Conservation (phyloP, 92 coral and sea anemone species). For the Nematostella vectensis region DNA sequence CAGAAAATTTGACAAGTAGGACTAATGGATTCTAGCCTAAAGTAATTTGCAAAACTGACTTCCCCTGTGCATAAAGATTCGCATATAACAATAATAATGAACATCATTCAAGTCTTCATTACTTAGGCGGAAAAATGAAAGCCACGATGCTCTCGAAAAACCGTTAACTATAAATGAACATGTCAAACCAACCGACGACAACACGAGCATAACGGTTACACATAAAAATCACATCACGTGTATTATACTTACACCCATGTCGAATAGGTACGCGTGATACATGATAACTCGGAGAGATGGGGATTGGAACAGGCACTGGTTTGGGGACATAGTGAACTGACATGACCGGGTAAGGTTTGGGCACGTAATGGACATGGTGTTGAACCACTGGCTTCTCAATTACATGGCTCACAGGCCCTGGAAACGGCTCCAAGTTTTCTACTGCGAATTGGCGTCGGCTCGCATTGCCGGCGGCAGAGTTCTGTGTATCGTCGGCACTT, state of each 20-base stretch:
- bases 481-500: not conserved
- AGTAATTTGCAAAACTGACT: too few relatives aligned
- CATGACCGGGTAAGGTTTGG: constrained; percentile 86
- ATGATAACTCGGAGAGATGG: constrained; percentile 57
- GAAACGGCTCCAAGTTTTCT: constrained; percentile 1
- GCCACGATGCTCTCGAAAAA: too few relatives aligned
- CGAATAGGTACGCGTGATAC: constrained; percentile 69
- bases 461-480: not conserved
- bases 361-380: constrained; percentile 61
- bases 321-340: constrained; percentile 70
- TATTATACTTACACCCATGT: constrained; percentile 75
- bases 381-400: constrained; percentile 33
- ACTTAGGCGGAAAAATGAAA: too few relatives aligned
- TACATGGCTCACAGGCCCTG: constrained; percentile 37
- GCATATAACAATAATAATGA: too few relatives aligned
- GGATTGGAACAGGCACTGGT: constrained; percentile 69
- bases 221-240: too few relatives aligned
- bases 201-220: too few relatives aligned
- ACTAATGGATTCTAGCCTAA: too few relatives aligned
- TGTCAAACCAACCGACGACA: too few relatives aligned
- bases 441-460: constrained; percentile 7
- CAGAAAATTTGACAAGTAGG: too few relatives aligned
- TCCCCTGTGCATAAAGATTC: too few relatives aligned
- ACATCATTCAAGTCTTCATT: too few relatives aligned
- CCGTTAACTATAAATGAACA: too few relatives aligned